Evolutionary conservation across 2,888 invertebrate genomes (phyloP).

Genomic region (Fragum sueziense): DNA sequence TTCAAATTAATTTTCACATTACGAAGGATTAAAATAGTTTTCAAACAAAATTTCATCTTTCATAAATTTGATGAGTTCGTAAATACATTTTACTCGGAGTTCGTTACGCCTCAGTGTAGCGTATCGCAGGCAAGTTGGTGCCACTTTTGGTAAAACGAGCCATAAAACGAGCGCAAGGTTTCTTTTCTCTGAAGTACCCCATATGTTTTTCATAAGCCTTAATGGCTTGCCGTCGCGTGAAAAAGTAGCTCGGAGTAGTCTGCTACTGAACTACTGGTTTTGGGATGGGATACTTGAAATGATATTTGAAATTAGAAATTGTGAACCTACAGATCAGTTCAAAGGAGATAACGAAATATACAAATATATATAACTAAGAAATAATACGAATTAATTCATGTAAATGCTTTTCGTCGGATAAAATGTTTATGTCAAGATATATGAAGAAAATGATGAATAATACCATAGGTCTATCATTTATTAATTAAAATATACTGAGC

Average conservation of each 20-base stretch:
- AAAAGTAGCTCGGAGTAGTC: not conserved
- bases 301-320: too few relatives aligned
- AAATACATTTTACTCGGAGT: not conserved
- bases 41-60: slow-evolving; percentile 10
- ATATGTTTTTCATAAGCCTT: slow-evolving; percentile 48
- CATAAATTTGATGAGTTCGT: slow-evolving; percentile 15
- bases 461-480: too few relatives aligned
- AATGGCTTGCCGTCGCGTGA: not conserved
- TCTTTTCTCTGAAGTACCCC: slow-evolving; percentile 10
- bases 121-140: slow-evolving; percentile 15
- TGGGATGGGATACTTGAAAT: not conserved
- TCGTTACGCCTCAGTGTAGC: slow-evolving; percentile 19
- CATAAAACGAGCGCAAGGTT: slow-evolving; percentile 37
- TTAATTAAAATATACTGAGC: too few relatives aligned
- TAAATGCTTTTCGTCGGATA: too few relatives aligned
- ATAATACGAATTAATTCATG: too few relatives aligned
- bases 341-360: too few relatives aligned
- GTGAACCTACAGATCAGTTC: too few relatives aligned
- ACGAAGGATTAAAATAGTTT: not conserved
- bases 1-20: not conserved
- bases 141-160: slow-evolving; percentile 22
- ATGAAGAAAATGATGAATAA: too few relatives aligned
- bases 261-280: not conserved
- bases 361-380: too few relatives aligned
- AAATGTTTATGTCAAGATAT: too few relatives aligned